Evolutionary conservation across 1,140 invertebrate species (phyloP).

Genomic region (Adelges cooleyi): DNA sequence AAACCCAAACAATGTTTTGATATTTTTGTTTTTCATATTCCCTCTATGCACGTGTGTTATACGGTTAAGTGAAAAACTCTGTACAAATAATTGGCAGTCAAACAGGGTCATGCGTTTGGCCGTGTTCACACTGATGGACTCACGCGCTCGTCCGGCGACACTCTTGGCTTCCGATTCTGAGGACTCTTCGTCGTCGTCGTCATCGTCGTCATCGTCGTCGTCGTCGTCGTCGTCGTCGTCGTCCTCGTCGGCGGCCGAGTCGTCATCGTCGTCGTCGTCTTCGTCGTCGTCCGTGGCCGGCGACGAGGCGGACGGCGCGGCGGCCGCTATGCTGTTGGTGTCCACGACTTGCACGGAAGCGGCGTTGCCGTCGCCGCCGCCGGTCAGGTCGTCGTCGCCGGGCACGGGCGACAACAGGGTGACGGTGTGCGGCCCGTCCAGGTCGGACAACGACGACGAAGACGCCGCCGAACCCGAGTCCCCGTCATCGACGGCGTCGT

Average conservation of each 20-base stretch:
- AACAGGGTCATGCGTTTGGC: too few species aligned
- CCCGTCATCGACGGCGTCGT: not conserved
- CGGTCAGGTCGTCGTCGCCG: not conserved
- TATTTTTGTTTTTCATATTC: too few species aligned
- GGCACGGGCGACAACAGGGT: constrained; percentile 10
- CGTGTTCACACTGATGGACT: too few species aligned
- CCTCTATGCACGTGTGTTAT: too few species aligned
- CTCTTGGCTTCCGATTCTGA: not conserved
- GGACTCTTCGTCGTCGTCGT: constrained; percentile 14
- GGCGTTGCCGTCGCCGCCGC: not conserved
- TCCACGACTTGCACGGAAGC: constrained; percentile 1
- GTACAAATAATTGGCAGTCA: too few species aligned
- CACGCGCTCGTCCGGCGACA: too few species aligned
- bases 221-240: not conserved
- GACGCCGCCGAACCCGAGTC: not conserved
- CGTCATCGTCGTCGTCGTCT: constrained; percentile 11
- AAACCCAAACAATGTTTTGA: too few species aligned
- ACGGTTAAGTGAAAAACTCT: too few species aligned
- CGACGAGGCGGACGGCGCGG: not conserved
- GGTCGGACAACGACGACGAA: not conserved
- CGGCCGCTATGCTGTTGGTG: not conserved
- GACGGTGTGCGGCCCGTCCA: constrained; percentile 10
- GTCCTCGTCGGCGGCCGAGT: constrained; percentile 23
- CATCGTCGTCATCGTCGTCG: not conserved
- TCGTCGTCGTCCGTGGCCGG: not conserved